Conservation (phyloP, 2,888 invertebrate genomes). For the Trachelus troglodyta region DNA sequence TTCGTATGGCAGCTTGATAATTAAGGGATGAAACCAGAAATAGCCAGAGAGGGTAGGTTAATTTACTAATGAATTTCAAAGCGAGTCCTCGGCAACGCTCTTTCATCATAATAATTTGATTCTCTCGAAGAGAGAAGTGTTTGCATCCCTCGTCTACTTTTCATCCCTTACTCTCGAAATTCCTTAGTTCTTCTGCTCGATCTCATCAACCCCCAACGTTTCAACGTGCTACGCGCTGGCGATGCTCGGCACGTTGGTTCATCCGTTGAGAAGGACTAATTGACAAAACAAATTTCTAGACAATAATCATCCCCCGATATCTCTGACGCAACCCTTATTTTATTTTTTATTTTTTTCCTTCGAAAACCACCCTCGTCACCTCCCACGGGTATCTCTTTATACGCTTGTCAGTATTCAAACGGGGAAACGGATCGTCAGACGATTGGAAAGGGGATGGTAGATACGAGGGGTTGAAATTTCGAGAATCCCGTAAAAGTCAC, state of each 20-base stretch:
- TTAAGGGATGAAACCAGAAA: neutral
- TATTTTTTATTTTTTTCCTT: neutral
- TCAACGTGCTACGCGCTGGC: neutral
- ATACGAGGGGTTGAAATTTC: neutral
- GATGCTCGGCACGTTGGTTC: neutral
- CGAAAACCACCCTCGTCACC: neutral
- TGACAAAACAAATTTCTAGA: neutral
- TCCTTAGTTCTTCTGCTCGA: neutral
- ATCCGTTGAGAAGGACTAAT: neutral
- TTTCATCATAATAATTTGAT: conserved; percentile 48
- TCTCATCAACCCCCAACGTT: neutral
- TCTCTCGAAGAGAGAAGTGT: conserved; percentile 10
- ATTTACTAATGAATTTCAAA: conserved; percentile 55
- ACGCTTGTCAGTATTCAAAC: neutral
- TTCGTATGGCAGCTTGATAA: neutral
- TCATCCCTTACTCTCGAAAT: neutral
- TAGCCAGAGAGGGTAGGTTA: conserved; percentile 24
- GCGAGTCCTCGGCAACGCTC: conserved; percentile 26
- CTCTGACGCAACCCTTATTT: neutral
- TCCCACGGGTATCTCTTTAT: neutral
- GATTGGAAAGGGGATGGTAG: neutral
- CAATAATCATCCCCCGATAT: neutral
- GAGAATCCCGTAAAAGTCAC: neutral
- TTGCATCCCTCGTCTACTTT: neutral
- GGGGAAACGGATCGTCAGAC: neutral